Evolutionary conservation across 2,888 invertebrate genomes (phyloP), one percentile per base, ranked within the genome.

Genomic region (Lithophane socia): DNA sequence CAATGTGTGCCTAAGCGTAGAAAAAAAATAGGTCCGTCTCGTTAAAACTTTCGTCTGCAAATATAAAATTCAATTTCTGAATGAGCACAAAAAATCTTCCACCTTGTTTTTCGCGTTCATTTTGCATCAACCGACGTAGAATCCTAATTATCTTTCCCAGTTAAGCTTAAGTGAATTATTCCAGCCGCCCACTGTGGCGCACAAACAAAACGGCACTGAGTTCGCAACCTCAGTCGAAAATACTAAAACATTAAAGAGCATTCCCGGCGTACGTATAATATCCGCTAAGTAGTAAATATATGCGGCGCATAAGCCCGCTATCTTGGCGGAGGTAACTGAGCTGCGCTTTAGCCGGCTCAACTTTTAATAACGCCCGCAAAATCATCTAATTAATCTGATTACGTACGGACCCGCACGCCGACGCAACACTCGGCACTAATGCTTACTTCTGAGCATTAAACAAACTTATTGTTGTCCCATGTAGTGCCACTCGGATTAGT

Each of bases 141-240:
- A 96, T 96, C 96, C 96, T 96, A 96, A 96, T 96, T 96, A 96
- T 96, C 96, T 96, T 96, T 96, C 93, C 95, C 95, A 95, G 96
- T 96, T 96, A 96, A 96, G 96, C 96, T 96, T 96, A 96, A 96
- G 95, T 96, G 96, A 96, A 96, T 96, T 96, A 96, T 96, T 96
- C 94, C 93, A 92, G 95, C 93, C 94, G 95, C 95, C 96, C 96
- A 96, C 95, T 93, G 95, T 95, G 94, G 95, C 92, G 94, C 93
- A 94, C 95, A 96, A 96, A 96, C 96, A 96, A 95, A 96, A 96
- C 95, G 93, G 94, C 91, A 92, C 93, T 83, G 94, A 96, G 95
- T 95, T 96, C 94, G 94, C 96, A 96, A 96, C 95, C 95, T 95
- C 95, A 95, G 96, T 96, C 95, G 94, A 95, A 96, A 96, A 96